Evolutionary conservation across 2,797 vertebrate species (phyloP).

Genomic region (Aplochiton taeniatus): DNA sequence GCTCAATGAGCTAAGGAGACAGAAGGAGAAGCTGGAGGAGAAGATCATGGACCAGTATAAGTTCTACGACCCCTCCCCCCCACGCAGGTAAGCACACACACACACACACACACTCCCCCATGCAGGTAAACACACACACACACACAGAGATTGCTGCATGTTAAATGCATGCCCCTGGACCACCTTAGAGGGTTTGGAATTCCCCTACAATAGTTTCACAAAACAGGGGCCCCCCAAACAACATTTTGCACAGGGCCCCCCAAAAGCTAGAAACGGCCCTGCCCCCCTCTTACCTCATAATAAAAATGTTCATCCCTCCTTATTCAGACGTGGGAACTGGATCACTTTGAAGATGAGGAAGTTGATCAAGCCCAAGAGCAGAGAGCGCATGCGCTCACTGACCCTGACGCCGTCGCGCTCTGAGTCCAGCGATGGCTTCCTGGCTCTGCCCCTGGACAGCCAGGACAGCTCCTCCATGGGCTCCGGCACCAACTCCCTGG

Average conservation of each 20-base stretch:
- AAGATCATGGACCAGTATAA: conserved; percentile 99
- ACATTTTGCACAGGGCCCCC: too few species aligned
- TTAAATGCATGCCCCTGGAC: too few species aligned
- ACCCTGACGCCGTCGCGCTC: conserved; percentile 90
- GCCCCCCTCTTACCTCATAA: neutral
- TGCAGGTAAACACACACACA: neutral
- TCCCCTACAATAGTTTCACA: too few species aligned
- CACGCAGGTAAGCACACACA: conserved; percentile 95
- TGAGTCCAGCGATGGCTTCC: conserved; percentile 89
- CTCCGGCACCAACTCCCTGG: conserved; percentile 96
- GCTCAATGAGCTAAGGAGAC: conserved; percentile 92
- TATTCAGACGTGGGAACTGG: conserved; percentile 92
- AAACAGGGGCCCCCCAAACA: too few species aligned
- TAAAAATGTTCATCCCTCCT: too few species aligned
- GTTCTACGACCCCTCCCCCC: conserved; percentile 96
- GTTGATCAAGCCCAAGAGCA: conserved; percentile 93
- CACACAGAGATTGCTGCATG: too few species aligned
- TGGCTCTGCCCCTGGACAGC: conserved; percentile 87
- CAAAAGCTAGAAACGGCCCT: too few species aligned
- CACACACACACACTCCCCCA: neutral
- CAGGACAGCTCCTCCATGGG: conserved; percentile 97
- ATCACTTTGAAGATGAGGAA: conserved; percentile 98
- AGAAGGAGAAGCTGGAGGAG: conserved; percentile 98
- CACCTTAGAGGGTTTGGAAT: too few species aligned
- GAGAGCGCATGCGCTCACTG: conserved; percentile 91